phyloP scores from a whole-genome alignment of 2,113 vertebrate species.

The Carassius auratus region DNA sequence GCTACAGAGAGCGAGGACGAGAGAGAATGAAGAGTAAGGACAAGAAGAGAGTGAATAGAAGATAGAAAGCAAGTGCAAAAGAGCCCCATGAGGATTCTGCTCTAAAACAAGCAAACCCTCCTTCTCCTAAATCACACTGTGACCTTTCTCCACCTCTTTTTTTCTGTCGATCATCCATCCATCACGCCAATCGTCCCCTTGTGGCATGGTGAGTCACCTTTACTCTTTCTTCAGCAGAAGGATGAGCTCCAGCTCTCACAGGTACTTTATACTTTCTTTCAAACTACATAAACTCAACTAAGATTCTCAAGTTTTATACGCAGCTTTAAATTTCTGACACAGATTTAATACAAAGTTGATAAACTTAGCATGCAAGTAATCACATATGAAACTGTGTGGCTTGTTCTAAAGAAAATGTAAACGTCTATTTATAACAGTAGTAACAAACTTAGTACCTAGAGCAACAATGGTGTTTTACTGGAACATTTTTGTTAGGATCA shows the following conservation, averaged over 20 bases:
- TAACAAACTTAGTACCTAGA: not conserved
- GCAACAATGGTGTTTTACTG: not conserved
- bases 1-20: not conserved
- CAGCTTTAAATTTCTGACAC: not conserved
- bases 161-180: slow-evolving; percentile 62
- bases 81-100: slow-evolving; percentile 60
- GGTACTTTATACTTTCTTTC: not conserved
- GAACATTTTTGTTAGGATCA: not conserved
- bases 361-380: not conserved
- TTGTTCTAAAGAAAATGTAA: not conserved
- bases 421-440: not conserved
- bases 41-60: not conserved
- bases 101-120: slow-evolving; percentile 66
- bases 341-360: not conserved
- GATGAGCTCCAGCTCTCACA: slow-evolving; percentile 12
- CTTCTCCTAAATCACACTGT: slow-evolving; percentile 63
- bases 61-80: slow-evolving; percentile 38
- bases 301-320: not conserved
- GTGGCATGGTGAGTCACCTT: slow-evolving; percentile 51
- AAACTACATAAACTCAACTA: not conserved
- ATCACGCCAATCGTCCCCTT: slow-evolving; percentile 57
- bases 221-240: slow-evolving; percentile 9
- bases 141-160: slow-evolving; percentile 52
- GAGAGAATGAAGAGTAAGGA: slow-evolving; percentile 9
- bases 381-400: not conserved